Conservation (phyloP, 2,797 vertebrate species). For the Karalla daura region DNA sequence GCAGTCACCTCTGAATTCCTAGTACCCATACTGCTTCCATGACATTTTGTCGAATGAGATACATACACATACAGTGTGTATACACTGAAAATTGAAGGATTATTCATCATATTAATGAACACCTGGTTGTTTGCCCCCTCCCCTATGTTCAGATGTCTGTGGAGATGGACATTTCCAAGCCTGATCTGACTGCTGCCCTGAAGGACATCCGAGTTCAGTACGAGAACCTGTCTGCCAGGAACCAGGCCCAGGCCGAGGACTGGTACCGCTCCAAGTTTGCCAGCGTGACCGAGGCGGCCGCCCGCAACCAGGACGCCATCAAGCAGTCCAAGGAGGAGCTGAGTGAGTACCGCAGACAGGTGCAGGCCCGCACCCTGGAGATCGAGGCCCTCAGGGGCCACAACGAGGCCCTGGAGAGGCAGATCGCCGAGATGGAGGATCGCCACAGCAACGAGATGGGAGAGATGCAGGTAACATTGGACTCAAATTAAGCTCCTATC, state of each 20-base stretch:
- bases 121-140: background rate
- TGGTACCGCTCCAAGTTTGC: slow-evolving; percentile 88
- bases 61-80: background rate
- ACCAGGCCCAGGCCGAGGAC: slow-evolving; percentile 86
- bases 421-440: slow-evolving; percentile 87
- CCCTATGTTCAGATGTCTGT: slow-evolving; percentile 78
- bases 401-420: slow-evolving; percentile 86
- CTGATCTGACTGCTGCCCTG: slow-evolving; percentile 84
- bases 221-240: slow-evolving; percentile 83
- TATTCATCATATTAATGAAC: background rate
- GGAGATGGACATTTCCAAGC: slow-evolving; percentile 86
- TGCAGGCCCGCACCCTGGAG: slow-evolving; percentile 87
- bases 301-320: slow-evolving; percentile 83
- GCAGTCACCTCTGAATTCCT: too few relatives aligned
- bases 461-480: slow-evolving; percentile 87
- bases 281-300: slow-evolving; percentile 80
- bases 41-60: background rate
- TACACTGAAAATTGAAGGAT: background rate
- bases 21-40: background rate
- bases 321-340: slow-evolving; percentile 88
- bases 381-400: slow-evolving; percentile 85
- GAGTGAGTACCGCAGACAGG: slow-evolving; percentile 86
- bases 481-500: too few relatives aligned
- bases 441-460: slow-evolving; percentile 81
- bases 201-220: slow-evolving; percentile 87